phyloP scores from a whole-genome alignment of 2,888 invertebrate species.

The Schrankia costaestrigalis region DNA sequence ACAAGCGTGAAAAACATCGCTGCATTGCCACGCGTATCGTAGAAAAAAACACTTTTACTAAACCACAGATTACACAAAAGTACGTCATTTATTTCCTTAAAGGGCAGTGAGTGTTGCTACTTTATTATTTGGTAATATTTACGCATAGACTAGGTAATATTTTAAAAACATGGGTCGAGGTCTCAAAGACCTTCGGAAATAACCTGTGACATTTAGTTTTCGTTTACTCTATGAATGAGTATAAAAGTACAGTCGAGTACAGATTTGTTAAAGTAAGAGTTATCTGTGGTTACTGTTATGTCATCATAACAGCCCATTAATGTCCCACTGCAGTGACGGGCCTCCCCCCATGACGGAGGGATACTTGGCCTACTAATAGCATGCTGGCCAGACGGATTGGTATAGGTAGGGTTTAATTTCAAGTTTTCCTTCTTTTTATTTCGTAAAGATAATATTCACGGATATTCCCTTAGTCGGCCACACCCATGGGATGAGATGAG shows the following conservation, averaged over 20 bases:
- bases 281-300: too few relatives aligned
- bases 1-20: conserved; percentile 2
- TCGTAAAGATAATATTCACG: too few relatives aligned
- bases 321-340: too few relatives aligned
- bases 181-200: conserved; percentile 12
- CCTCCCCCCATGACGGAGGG: too few relatives aligned
- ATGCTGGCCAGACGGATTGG: too few relatives aligned
- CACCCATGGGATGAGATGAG: too few relatives aligned
- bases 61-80: conserved; percentile 5
- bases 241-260: conserved; percentile 4
- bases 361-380: too few relatives aligned
- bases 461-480: too few relatives aligned
- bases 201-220: conserved; percentile 19
- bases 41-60: conserved; percentile 11
- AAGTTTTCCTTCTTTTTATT: too few relatives aligned
- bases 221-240: conserved; percentile 12
- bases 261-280: conserved; percentile 11
- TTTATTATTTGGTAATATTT: conserved; percentile 21
- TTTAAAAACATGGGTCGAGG: conserved; percentile 20
- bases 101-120: conserved; percentile 8
- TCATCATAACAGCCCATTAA: too few relatives aligned
- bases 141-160: conserved; percentile 14
- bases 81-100: conserved; percentile 6
- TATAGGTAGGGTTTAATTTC: too few relatives aligned
- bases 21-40: background rate